Evolutionary conservation across 2,113 vertebrate species (phyloP).

Genomic region (Channa argus): DNA sequence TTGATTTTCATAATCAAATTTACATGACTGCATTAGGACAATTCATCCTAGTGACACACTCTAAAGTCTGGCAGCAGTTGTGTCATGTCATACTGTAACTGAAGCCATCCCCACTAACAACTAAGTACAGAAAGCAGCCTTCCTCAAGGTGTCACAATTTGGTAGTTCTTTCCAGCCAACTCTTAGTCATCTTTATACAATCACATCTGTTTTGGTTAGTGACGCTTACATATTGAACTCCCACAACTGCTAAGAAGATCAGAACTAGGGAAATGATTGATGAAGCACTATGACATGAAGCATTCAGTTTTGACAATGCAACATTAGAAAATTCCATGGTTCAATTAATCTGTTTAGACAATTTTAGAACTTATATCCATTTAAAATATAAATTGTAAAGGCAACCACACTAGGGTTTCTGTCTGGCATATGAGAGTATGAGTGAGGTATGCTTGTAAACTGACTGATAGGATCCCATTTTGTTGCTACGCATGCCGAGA

Average conservation of each 20-base stretch:
- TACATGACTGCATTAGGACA: slow-evolving; percentile 3
- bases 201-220: slow-evolving; percentile 9
- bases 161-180: background rate
- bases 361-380: background rate
- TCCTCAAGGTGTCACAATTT: background rate
- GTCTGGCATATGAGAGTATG: background rate
- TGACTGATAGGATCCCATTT: background rate
- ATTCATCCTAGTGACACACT: background rate
- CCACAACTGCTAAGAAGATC: background rate
- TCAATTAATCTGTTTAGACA: background rate
- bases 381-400: background rate
- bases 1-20: background rate
- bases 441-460: slow-evolving; percentile 26
- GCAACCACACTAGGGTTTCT: background rate
- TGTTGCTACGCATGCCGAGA: slow-evolving; percentile 42
- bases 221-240: slow-evolving; percentile 16
- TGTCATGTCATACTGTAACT: background rate
- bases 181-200: background rate
- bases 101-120: background rate
- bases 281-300: background rate
- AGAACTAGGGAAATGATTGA: slow-evolving; percentile 37
- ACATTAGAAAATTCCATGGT: slow-evolving; percentile 26
- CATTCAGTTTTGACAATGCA: background rate
- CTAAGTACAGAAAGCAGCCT: background rate
- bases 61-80: background rate